Base-by-base conservation (phyloP, 37 sponge, comb jelly and placozoan species). In the Diacarnus erythraeanus region DNA sequence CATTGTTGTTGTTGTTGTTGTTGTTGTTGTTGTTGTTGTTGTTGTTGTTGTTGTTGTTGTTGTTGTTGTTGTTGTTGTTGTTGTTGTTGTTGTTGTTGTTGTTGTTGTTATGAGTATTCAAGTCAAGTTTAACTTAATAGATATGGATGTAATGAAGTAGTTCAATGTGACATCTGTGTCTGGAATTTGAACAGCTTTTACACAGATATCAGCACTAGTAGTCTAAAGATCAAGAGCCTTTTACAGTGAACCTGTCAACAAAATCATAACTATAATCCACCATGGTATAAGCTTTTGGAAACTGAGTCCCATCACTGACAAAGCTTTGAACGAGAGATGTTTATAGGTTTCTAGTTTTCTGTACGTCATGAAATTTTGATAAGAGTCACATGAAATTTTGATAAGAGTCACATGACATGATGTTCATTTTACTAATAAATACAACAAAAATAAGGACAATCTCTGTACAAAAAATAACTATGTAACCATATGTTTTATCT, bases 251-350 rank as follows among this genome's bases (percentile, higher is more conserved):
- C 36, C 30, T 36, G 34, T 69, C 39, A 31, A 37, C 70, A 63
- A 8, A 23, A 47, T 12, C 51, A 69, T 10, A 31, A 18, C 73
- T 74, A 42, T 43, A 25, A 22, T 59, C 20, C 51, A 91, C 92
- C 92, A 91, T 91, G 37, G 72, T 77, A 77, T 94, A 94, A 29
- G 63, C 64, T 59, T 94, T 94, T 25, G 88, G 82, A 60, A 84
- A 90, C 74, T 94, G 90, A 44, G 91, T 80, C 9, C 94, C 94
- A 69, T 94, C 94, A 37, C 88, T 90, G 29, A 82, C 80, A 61
- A 94, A 86, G 35, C 54, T 72, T 43, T 94, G 91, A 35, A 73
- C 70, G 17, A 94, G 77, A 37, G 94, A 87, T 60, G 66, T 90
- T 61, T 94, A 90, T 1, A 26, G 86, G 91, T 30, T 65, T 71